phyloP scores from a whole-genome alignment of 2,113 vertebrate genomes.

The Rhea americana region DNA sequence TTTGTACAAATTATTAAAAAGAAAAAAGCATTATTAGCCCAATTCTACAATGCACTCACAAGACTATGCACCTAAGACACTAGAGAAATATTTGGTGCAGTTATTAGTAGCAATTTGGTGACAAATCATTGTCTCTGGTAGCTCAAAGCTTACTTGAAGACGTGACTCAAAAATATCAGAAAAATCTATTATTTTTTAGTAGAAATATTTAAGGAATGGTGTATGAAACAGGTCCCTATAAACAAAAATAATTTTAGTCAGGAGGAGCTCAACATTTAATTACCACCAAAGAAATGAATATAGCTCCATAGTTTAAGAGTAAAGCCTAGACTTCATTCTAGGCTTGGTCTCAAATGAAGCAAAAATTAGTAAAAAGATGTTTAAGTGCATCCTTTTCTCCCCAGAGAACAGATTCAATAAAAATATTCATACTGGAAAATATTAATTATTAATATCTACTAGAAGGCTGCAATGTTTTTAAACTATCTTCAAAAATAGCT shows the following conservation, averaged over 20 bases:
- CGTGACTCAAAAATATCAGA: background rate
- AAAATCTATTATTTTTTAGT: background rate
- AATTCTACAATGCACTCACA: background rate
- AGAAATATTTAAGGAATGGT: background rate
- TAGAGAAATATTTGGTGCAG: background rate
- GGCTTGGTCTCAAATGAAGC: background rate
- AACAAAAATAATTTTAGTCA: background rate
- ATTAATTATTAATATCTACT: constrained; percentile 53
- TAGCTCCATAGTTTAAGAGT: background rate
- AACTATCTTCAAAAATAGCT: constrained; percentile 39
- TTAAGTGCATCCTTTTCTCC: constrained; percentile 24
- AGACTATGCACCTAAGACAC: background rate
- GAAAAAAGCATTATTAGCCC: background rate
- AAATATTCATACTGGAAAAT: constrained; percentile 17
- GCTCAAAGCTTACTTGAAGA: background rate
- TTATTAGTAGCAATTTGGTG: background rate
- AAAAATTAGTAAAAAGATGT: constrained; percentile 39
- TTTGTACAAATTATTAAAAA: background rate
- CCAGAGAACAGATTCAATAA: constrained; percentile 26
- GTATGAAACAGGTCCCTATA: background rate
- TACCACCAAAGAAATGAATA: background rate
- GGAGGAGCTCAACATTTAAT: background rate
- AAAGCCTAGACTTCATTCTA: constrained; percentile 12
- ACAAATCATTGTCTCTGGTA: background rate
- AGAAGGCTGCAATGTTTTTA: constrained; percentile 25